Base-by-base conservation (phyloP, 2,113 vertebrate species). In the Nibea coibor region DNA sequence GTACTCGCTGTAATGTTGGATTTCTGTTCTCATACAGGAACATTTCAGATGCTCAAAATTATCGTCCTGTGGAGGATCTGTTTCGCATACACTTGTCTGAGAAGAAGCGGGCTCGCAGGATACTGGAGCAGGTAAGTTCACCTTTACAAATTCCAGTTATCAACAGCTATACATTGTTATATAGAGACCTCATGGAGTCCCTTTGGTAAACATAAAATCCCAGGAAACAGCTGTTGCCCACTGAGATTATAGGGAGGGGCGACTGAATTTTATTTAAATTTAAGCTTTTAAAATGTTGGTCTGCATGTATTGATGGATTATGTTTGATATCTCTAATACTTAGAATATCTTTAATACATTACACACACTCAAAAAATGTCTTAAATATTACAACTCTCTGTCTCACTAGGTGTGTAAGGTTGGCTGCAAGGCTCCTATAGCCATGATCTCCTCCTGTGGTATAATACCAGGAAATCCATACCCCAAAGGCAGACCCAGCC, bases 391-490 rank as follows among this genome's bases (percentile, higher is more conserved):
- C 3, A 12, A 24, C 31, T 11, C 69, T 35, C 19, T 70, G 4
- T 78, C 1, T 86, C 86, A 85, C 11, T 42, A 99, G 98, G 98
- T 98, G 83, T 97, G 96, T 81, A 99, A 99, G 84, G 96, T 95
- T 2, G 98, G 98, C 67, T 99, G 98, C 92, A 99, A 99, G 92
- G 98, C 98, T 86, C 98, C 98, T 66, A 96, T 98, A 76, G 98
- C 97, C 65, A 99, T 99, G 97, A 97, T 99, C 85, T 99, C 98
- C 48, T 99, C 98, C 15, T 99, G 98, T 91, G 98, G 98, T 69
- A 98, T 99, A 84, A 98, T 99, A 78, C 98, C 98, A 79, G 98
- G 98, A 85, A 99, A 99, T 84, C 98, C 98, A 15, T 99, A 99
- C 83, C 98, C 98, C 58, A 99, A 99, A 95, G 98, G 98, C 53